Percentiles rank a stretch among this genome's conserved stretches.
Conservation (phyloP, 37 sponge, comb jelly and placozoan genomes). For the Agelas oroides region DNA sequence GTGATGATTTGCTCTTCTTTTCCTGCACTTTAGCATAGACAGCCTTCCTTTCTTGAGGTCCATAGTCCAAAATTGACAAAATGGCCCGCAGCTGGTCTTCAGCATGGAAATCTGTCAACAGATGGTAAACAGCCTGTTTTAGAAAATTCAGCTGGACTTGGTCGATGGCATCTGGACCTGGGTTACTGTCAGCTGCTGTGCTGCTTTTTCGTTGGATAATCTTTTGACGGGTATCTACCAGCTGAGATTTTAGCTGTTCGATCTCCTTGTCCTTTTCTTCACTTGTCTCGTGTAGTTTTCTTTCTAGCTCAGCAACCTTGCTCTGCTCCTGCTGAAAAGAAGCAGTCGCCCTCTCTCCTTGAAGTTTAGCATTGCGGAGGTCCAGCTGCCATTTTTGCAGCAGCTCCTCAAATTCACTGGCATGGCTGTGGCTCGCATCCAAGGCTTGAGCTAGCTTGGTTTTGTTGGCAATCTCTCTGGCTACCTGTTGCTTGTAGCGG, state of each 20-base stretch:
- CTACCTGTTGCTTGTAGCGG: constrained; percentile 57
- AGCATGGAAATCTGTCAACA: constrained; percentile 77
- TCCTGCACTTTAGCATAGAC: constrained; percentile 74
- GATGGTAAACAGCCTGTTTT: constrained; percentile 71
- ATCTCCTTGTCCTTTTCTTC: constrained; percentile 52
- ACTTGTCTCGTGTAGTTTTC: not conserved
- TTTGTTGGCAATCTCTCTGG: constrained; percentile 78
- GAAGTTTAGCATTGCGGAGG: constrained; percentile 15
- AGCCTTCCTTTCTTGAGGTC: constrained; percentile 67
- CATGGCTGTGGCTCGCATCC: constrained; percentile 67
- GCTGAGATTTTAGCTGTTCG: constrained; percentile 50
- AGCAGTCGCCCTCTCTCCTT: constrained; percentile 32
- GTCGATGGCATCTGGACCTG: constrained; percentile 43
- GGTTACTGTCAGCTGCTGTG: not conserved
- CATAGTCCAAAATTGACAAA: constrained; percentile 73
- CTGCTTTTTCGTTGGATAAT: not conserved
- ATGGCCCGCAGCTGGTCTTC: constrained; percentile 82
- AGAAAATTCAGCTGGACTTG: constrained; percentile 46
- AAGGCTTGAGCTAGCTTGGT: constrained; percentile 74
- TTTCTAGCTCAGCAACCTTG: constrained; percentile 23
- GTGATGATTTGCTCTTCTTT: constrained; percentile 8
- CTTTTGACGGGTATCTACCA: constrained; percentile 31
- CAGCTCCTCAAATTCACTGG: constrained; percentile 56
- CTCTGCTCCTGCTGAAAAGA: constrained; percentile 36
- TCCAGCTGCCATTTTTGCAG: constrained; percentile 81